Percentiles rank a stretch among this genome's conserved stretches.
phyloP scores from a whole-genome alignment of 2,888 invertebrate species.

The Caenorhabditis doughertyi region DNA sequence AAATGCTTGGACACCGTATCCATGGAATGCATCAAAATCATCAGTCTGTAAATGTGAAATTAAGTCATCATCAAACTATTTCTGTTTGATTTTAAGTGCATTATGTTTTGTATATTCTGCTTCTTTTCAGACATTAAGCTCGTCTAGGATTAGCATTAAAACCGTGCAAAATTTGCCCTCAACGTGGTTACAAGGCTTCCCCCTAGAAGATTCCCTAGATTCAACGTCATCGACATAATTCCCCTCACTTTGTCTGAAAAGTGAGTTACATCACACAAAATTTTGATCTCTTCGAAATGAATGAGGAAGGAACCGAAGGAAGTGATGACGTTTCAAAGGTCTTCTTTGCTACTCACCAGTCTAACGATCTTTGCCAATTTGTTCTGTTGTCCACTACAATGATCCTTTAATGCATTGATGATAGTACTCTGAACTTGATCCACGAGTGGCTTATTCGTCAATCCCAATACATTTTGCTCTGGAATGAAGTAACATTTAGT shows the following conservation, averaged over 20 bases:
- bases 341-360: slow-evolving; percentile 69
- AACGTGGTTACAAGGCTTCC: slow-evolving; percentile 4
- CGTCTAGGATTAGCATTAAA: slow-evolving; percentile 33
- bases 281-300: slow-evolving; percentile 23
- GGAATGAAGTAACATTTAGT: slow-evolving; percentile 10
- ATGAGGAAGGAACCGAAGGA: slow-evolving; percentile 23
- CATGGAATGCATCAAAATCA: slow-evolving; percentile 66
- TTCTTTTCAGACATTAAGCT: slow-evolving; percentile 4
- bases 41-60: slow-evolving; percentile 50
- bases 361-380: slow-evolving; percentile 78
- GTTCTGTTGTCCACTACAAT: slow-evolving; percentile 84
- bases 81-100: not conserved
- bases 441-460: slow-evolving; percentile 84
- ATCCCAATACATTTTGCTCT: slow-evolving; percentile 63
- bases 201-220: not conserved
- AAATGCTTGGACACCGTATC: slow-evolving; percentile 48
- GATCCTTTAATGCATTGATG: slow-evolving; percentile 94
- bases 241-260: slow-evolving; percentile 11
- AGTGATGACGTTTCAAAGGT: slow-evolving; percentile 31
- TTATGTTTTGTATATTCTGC: slow-evolving; percentile 2
- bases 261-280: slow-evolving; percentile 10
- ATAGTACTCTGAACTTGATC: slow-evolving; percentile 97
- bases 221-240: slow-evolving; percentile 15
- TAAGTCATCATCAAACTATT: too few relatives aligned
- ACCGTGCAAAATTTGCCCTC: slow-evolving; percentile 37